Conservation (phyloP, 2,113 vertebrate genomes). For the Larimichthys polyactis region DNA sequence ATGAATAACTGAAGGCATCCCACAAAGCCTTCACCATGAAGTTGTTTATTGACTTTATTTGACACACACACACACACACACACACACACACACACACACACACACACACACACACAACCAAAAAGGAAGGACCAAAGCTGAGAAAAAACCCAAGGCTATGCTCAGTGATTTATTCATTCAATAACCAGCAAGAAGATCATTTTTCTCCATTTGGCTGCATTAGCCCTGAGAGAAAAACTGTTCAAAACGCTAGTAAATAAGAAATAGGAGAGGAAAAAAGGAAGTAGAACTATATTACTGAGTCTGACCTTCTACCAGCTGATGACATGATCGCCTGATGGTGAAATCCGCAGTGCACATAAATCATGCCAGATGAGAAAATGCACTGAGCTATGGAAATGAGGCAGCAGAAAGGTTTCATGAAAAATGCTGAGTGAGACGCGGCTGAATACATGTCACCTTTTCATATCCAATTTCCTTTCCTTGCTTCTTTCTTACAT, state of each 20-base stretch:
- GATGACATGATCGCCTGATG: slow-evolving; percentile 26
- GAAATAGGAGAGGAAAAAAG: slow-evolving; percentile 8
- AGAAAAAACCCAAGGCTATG: slow-evolving; percentile 23
- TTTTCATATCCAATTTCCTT: not conserved
- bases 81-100: not conserved
- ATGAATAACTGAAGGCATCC: slow-evolving; percentile 8
- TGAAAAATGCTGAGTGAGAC: slow-evolving; percentile 27
- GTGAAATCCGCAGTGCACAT: slow-evolving; percentile 34
- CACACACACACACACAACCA: not conserved
- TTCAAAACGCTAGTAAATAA: slow-evolving; percentile 42
- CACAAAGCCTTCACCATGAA: not conserved
- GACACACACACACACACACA: not conserved
- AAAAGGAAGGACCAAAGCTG: not conserved
- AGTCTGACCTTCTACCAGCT: slow-evolving; percentile 47
- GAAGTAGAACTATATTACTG: slow-evolving; percentile 1
- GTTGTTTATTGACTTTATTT: slow-evolving; percentile 30
- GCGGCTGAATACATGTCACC: slow-evolving; percentile 3
- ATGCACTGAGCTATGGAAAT: slow-evolving; percentile 19
- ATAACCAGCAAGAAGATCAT: slow-evolving; percentile 52
- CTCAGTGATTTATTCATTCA: slow-evolving; percentile 71
- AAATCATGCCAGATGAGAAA: slow-evolving; percentile 38
- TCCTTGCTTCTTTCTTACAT: not conserved
- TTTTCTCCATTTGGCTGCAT: slow-evolving; percentile 62
- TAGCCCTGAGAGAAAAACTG: slow-evolving; percentile 44
- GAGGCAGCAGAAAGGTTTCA: not conserved